Base-by-base conservation (phyloP, 2,888 invertebrate genomes). In the Xylota sylvarum region DNA sequence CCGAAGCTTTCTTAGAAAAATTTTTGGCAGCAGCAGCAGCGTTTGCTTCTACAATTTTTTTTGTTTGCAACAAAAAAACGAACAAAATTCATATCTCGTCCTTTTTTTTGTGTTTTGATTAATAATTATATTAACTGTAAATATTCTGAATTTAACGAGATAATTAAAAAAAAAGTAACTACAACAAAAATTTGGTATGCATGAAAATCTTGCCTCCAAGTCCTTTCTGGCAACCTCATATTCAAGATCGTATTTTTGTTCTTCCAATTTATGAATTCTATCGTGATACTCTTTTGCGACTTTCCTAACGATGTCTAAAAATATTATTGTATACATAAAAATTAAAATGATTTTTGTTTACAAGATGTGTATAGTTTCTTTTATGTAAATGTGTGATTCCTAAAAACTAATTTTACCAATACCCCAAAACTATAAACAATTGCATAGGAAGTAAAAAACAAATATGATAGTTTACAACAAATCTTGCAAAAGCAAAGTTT, bases 161-260 rank as follows among this genome's bases (percentile, higher is more conserved):
- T 74, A 52, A 55, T 58, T 7, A 43, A 58, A 70, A 67, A 40
- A 80, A 76, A 58, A 52, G 55, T 72, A 86, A 74, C 40, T 73
- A 86, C 77, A 78, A 82, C 82, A 73, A 86, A 78, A 82, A 86
- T 58, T 48, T 64, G 60, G 70, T 81, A 80, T 72, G 64, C 30
- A 83, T 69, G 46, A 72, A 81, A 82, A 69, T 92, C 95, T 94
- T 95, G 98, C 98, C 97, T 99, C 98, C 93, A 96, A 95, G 93
- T 97, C 97, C 96, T 97, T 98, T 94, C 96, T 96, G 94, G 97
- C 95, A 94, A 98, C 98, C 94, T 97, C 97, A 94, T 96, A 95
- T 95, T 99, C 99, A 94, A 98, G 96, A 95, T 99, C 99, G 95
- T 97, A 99, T 95, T 99, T 99, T 94, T 96, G 90, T 90, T 91